A percentile compares a stretch with the other conserved stretches of the same genome.
Evolutionary conservation across 2,888 invertebrate species (phyloP).

Genomic region (Hyles lineata): DNA sequence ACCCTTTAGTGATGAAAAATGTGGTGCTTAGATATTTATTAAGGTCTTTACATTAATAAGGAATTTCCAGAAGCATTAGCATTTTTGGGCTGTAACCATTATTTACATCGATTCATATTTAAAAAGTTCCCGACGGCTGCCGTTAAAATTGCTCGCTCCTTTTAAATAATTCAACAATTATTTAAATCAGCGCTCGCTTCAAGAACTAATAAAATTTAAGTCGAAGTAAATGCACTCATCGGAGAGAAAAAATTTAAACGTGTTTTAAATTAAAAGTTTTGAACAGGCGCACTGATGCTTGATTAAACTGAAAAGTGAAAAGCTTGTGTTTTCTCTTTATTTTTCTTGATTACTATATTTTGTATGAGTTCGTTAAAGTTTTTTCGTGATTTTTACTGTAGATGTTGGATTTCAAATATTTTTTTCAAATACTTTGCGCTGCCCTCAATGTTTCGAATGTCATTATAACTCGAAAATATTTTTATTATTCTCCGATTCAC

Average conservation of each 20-base stretch:
- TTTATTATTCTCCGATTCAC: no score
- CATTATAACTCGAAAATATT: no score
- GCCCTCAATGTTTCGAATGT: background rate
- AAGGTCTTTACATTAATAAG: no score
- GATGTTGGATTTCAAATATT: background rate
- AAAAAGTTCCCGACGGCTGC: background rate
- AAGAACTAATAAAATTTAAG: constrained; percentile 19
- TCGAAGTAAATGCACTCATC: constrained; percentile 18
- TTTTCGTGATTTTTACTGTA: background rate
- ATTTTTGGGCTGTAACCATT: background rate
- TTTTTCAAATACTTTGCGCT: background rate
- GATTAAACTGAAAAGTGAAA: constrained; percentile 22
- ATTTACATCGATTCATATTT: constrained; percentile 2
- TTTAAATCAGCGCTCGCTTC: constrained; percentile 16
- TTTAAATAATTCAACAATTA: constrained; percentile 22
- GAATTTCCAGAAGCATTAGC: no score
- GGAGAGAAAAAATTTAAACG: constrained; percentile 10
- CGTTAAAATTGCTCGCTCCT: background rate
- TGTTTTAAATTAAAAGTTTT: constrained; percentile 22
- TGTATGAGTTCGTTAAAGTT: background rate
- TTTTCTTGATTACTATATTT: background rate
- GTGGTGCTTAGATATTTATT: no score
- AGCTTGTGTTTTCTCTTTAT: background rate
- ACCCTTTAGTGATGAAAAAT: no score
- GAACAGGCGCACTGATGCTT: constrained; percentile 4